Percentiles rank a stretch among this genome's conserved stretches.
Evolutionary conservation across 2,113 vertebrate genomes (phyloP).

Genomic region (Trachemys scripta): DNA sequence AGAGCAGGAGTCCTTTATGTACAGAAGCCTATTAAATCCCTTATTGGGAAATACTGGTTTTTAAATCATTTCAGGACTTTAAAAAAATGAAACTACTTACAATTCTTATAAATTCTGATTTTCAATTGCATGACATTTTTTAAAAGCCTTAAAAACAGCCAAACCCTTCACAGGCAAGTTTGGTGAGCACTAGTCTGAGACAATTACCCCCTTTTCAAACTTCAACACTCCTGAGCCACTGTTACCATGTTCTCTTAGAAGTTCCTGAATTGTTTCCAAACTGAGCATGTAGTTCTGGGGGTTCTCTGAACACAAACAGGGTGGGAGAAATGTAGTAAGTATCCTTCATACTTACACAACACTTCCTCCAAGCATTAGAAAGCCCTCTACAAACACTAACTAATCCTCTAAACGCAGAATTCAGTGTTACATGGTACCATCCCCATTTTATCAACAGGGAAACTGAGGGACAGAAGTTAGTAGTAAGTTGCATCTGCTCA

Average conservation of each 20-base stretch:
- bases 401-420: background rate
- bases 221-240: background rate
- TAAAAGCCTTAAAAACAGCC: background rate
- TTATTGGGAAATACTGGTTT: conserved; percentile 39
- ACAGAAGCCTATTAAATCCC: background rate
- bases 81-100: background rate
- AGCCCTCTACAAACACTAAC: background rate
- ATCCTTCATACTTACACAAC: background rate
- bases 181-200: background rate
- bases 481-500: background rate
- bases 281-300: rapidly evolving
- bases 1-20: background rate
- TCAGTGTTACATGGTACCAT: background rate
- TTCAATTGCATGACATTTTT: background rate
- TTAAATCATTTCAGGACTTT: conserved; percentile 16
- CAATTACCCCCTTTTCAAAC: background rate
- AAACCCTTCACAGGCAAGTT: background rate
- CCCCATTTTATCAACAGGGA: conserved; percentile 1
- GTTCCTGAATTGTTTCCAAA: background rate
- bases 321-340: background rate
- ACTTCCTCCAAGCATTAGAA: background rate
- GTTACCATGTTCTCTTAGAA: background rate
- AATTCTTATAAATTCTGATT: conserved; percentile 30
- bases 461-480: background rate
- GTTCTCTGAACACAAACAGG: background rate